Conservation (phyloP, 2,113 vertebrate genomes). For the Sphyrna mokarran region DNA sequence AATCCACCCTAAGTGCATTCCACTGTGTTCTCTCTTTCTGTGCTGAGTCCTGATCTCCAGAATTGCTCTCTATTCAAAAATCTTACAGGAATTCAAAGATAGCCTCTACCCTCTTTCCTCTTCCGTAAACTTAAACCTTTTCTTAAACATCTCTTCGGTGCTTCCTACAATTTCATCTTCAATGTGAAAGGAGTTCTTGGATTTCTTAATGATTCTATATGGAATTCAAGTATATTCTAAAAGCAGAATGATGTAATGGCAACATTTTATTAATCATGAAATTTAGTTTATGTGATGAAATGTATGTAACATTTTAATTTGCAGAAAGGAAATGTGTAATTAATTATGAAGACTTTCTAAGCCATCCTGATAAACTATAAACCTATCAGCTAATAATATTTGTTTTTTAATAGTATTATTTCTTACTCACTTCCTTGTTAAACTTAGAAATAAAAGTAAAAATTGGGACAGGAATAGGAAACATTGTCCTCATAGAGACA, state of each 20-base stretch:
- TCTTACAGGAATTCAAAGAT: no score
- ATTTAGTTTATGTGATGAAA: not conserved
- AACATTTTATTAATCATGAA: not conserved
- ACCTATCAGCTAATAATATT: not conserved
- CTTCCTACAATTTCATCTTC: no score
- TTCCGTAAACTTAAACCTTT: no score
- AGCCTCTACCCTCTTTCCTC: no score
- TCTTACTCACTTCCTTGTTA: not conserved
- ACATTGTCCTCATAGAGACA: no score
- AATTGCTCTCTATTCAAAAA: no score
- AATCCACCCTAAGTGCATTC: not conserved
- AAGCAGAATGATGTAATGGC: not conserved
- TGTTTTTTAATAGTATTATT: not conserved
- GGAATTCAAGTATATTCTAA: not conserved
- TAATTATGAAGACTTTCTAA: not conserved
- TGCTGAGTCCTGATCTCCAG: no score
- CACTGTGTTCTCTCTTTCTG: not conserved
- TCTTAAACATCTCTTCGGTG: no score
- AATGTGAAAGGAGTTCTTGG: no score
- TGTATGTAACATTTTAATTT: slow-evolving; percentile 16
- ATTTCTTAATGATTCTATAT: not conserved
- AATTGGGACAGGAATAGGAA: no score
- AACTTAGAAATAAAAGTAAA: no score
- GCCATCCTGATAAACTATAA: not conserved
- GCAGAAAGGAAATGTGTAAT: not conserved